Conservation (phyloP, 2,797 vertebrate species). For the Sebastolobus altivelis region DNA sequence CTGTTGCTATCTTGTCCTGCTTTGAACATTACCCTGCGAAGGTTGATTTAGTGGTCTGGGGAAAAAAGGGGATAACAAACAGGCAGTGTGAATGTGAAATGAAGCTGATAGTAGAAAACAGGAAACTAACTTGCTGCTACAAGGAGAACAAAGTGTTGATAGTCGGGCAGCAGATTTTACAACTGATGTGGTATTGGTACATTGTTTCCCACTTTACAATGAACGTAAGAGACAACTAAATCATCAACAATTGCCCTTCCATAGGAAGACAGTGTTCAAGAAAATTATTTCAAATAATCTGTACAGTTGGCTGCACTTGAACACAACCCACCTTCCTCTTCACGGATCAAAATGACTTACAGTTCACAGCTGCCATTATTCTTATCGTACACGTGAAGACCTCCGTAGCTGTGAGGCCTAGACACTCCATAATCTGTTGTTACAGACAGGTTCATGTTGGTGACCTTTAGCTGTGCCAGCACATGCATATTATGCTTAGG, state of each 20-base stretch:
- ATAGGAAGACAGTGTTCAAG: background rate
- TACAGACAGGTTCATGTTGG: slow-evolving; percentile 74
- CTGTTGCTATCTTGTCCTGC: slow-evolving; percentile 67
- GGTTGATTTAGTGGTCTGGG: slow-evolving; percentile 62
- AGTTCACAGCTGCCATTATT: slow-evolving; percentile 23
- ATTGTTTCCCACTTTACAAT: slow-evolving; percentile 3
- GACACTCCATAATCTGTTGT: slow-evolving; percentile 73
- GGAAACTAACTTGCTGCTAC: slow-evolving; percentile 49
- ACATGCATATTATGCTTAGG: slow-evolving; percentile 75
- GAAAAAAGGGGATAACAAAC: slow-evolving; percentile 42
- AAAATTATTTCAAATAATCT: background rate
- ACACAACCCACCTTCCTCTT: slow-evolving; percentile 1
- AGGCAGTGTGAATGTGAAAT: slow-evolving; percentile 54
- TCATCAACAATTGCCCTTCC: background rate
- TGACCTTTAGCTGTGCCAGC: slow-evolving; percentile 82
- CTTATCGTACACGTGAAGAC: slow-evolving; percentile 21
- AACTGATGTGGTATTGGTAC: background rate
- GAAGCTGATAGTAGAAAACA: slow-evolving; percentile 33
- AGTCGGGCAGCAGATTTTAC: slow-evolving; percentile 12
- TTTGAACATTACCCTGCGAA: slow-evolving; percentile 70
- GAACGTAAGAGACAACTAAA: slow-evolving; percentile 6
- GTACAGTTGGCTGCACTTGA: background rate
- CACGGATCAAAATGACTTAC: slow-evolving; percentile 9
- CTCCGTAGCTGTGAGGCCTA: slow-evolving; percentile 31
- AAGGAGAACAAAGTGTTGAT: slow-evolving; percentile 31